These are phyloP conservation scores for Venusia cambrica DNA, from an alignment of 2,888 invertebrate species.

Conservation along the genomic window DNA sequence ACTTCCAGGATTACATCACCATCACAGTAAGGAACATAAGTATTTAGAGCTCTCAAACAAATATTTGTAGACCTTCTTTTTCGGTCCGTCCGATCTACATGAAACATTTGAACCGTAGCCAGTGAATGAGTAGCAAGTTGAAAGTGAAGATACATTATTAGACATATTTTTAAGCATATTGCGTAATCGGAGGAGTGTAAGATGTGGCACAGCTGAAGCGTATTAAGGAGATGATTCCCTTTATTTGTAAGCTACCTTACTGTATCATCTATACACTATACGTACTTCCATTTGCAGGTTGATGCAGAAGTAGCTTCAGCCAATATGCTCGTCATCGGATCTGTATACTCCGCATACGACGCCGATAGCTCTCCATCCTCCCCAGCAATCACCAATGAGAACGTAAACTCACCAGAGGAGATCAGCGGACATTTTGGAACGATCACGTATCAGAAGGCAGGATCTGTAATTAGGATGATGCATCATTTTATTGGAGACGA, in stretches of 20 bases:
- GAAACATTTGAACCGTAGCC: no score
- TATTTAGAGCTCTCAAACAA: no score
- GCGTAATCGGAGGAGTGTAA: no score
- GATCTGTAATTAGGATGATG: slow-evolving; percentile 71
- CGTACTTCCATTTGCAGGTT: slow-evolving; percentile 74
- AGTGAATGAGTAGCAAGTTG: no score
- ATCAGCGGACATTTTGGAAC: slow-evolving; percentile 83
- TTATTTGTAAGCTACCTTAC: not conserved
- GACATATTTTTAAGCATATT: no score
- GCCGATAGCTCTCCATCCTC: slow-evolving; percentile 75
- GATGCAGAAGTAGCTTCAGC: slow-evolving; percentile 82
- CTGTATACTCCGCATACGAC: slow-evolving; percentile 83
- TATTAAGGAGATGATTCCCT: no score
- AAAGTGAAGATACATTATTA: no score
- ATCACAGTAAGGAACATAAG: slow-evolving; percentile 44
- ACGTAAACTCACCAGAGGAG: slow-evolving; percentile 82
- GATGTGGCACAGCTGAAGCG: no score
- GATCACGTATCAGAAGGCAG: slow-evolving; percentile 86
- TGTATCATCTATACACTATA: no score
- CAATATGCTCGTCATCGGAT: slow-evolving; percentile 82
- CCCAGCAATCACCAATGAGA: slow-evolving; percentile 79
- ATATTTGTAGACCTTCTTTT: no score
- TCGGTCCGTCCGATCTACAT: no score
- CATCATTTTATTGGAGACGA: slow-evolving; percentile 66
- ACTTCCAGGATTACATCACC: slow-evolving; percentile 85